Evolutionary conservation across 2,888 invertebrate species (phyloP).

Genomic region (Camptogramma bilineatum): DNA sequence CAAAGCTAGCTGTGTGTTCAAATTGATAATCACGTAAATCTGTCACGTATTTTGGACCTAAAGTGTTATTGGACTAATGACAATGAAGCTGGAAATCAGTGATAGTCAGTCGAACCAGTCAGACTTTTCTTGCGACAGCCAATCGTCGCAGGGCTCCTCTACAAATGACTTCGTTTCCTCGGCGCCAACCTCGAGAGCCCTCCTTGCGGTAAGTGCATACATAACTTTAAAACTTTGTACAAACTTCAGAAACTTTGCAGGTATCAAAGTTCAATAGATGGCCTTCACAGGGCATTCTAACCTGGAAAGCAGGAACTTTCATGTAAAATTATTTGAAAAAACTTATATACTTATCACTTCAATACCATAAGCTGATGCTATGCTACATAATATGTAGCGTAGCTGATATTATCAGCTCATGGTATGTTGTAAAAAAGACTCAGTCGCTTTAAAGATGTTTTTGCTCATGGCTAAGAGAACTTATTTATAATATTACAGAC

Average conservation of each 20-base stretch:
- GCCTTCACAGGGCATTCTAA: conserved; percentile 16
- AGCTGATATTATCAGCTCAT: too few relatives aligned
- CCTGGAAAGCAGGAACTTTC: background rate
- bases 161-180: conserved; percentile 78
- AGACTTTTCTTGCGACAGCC: conserved; percentile 86
- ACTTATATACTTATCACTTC: background rate
- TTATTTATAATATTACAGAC: too few relatives aligned
- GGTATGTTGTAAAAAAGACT: too few relatives aligned
- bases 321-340: background rate
- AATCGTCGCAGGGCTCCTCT: conserved; percentile 85
- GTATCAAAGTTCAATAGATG: conserved; percentile 6
- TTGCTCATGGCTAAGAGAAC: too few relatives aligned
- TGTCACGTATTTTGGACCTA: conserved; percentile 46
- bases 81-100: conserved; percentile 87
- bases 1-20: conserved; percentile 42
- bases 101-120: conserved; percentile 87
- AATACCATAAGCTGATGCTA: too few relatives aligned
- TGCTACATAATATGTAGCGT: too few relatives aligned
- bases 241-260: background rate
- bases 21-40: conserved; percentile 51
- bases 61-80: conserved; percentile 67
- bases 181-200: conserved; percentile 67
- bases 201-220: conserved; percentile 69
- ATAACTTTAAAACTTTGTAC: background rate
- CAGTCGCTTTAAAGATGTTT: too few relatives aligned